Conservation (phyloP, 2,888 invertebrate genomes). For the Copidosoma aretas region DNA sequence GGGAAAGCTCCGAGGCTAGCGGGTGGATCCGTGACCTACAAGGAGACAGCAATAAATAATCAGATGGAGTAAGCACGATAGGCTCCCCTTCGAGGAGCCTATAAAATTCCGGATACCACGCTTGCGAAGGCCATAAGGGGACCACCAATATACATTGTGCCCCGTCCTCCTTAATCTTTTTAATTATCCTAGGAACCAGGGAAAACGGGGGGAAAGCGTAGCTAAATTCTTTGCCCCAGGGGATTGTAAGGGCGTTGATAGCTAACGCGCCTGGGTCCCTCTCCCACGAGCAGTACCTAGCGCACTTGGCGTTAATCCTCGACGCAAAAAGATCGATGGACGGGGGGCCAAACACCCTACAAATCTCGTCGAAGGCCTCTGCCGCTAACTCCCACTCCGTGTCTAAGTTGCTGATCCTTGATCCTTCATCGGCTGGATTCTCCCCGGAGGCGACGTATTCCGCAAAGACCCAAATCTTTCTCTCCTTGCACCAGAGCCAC, state of each 20-base stretch:
- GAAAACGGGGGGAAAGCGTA: conserved; percentile 45
- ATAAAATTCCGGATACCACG: conserved; percentile 26
- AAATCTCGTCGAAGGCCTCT: conserved; percentile 32
- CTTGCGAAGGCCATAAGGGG: conserved; percentile 32
- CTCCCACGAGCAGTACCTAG: conserved; percentile 37
- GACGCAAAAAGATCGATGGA: conserved; percentile 40
- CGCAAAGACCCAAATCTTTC: conserved; percentile 41
- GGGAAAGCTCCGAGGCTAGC: background rate
- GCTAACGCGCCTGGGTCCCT: conserved; percentile 36
- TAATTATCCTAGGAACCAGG: conserved; percentile 37
- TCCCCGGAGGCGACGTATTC: conserved; percentile 38
- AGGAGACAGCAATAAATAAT: conserved; percentile 16
- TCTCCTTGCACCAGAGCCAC: conserved; percentile 40
- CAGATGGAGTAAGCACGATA: background rate
- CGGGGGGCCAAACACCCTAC: conserved; percentile 24
- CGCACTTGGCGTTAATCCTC: conserved; percentile 37
- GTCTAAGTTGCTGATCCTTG: conserved; percentile 37
- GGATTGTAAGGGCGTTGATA: conserved; percentile 39
- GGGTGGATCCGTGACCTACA: conserved; percentile 9
- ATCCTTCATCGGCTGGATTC: conserved; percentile 44
- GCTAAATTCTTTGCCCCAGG: conserved; percentile 33
- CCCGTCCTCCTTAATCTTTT: conserved; percentile 37
- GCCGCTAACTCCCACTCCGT: conserved; percentile 41
- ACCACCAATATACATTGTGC: conserved; percentile 24
- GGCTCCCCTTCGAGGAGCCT: background rate